Base-by-base conservation (phyloP, 2,888 invertebrate species). In the Platycheirus rosarum region DNA sequence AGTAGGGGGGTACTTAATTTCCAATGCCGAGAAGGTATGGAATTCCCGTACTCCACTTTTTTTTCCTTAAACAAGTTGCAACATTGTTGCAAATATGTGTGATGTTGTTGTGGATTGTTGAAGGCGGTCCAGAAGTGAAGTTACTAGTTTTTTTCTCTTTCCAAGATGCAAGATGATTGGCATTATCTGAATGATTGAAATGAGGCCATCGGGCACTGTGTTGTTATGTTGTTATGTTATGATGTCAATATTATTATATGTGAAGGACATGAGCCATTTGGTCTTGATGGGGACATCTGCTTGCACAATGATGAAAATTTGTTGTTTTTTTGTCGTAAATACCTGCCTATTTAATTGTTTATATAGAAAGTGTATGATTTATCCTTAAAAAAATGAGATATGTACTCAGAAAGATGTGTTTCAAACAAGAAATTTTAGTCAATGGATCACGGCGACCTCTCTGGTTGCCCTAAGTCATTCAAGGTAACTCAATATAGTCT, bases 81-180 rank as follows among this genome's bases (percentile, higher is more conserved):
- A 60, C 60, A 18, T 44, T 60, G 60, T 60, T 16, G 60, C 44
- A 29, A 0, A n/a, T n/a, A n/a, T 49, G 8, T 29, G 4, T 9
- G 7, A 40, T 14, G 16, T 11, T 53, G 35, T 53, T 37, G 32
- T 14, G 20, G n/a, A 18, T n/a, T 53, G 29, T 11, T 1, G 40
- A 18, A 26, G 23, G 40, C 40, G 40, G 11, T n/a, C 32, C 11
- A 16, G 14, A 51, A 51, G 51, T 2, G 16, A 6, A 51, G 8
- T 8, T 32, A 35, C 32, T n/a, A 53, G 51, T 53, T 35, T n/a
- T 11, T 53, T 8, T 8, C 1, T 48, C 0, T 0, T n/a, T 2
- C 4, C 13, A 23, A 0, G n/a, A n/a, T 35, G 5, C 2, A 23
- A 40, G 14, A 57, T 57, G 57, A 26, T 57, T 40, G 57, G 57